These are phyloP conservation scores for Polypterus senegalus DNA, from an alignment of 2,113 vertebrate genomes.

Conservation along the genomic window DNA sequence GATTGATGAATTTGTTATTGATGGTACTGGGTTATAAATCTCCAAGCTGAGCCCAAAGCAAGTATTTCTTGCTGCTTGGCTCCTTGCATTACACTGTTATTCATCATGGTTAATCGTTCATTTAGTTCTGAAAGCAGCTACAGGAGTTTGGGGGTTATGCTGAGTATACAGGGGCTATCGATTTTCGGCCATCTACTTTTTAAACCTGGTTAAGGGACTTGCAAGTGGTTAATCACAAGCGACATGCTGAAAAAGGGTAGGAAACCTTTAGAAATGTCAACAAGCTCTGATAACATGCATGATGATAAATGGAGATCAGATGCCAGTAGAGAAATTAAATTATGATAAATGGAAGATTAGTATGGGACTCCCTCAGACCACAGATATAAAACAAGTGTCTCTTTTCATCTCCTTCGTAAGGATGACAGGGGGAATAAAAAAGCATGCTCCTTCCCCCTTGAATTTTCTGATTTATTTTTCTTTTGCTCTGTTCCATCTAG, in stretches of 20 bases:
- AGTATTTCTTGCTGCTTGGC: constrained; percentile 34
- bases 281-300: constrained; percentile 26
- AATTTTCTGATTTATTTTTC: no score
- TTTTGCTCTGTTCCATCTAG: no score
- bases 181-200: constrained; percentile 37
- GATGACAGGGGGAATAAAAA: not conserved
- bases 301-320: constrained; percentile 41
- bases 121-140: constrained; percentile 33
- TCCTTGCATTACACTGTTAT: constrained; percentile 43
- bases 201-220: constrained; percentile 28
- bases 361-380: constrained; percentile 16
- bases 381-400: constrained; percentile 13
- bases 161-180: constrained; percentile 20
- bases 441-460: not conserved
- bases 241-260: constrained; percentile 22
- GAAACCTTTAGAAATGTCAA: constrained; percentile 32
- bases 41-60: constrained; percentile 38
- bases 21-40: constrained; percentile 45
- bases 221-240: constrained; percentile 33
- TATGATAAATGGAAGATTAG: constrained; percentile 29
- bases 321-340: constrained; percentile 30
- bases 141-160: constrained; percentile 18
- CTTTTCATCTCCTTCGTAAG: not conserved
- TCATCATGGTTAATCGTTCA: constrained; percentile 54
- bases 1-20: constrained; percentile 59